A percentile compares a stretch with the other conserved stretches of the same genome.
These are phyloP conservation scores for Anoplius nigerrimus DNA, from an alignment of 2,888 invertebrate species.

Conservation along the genomic window DNA sequence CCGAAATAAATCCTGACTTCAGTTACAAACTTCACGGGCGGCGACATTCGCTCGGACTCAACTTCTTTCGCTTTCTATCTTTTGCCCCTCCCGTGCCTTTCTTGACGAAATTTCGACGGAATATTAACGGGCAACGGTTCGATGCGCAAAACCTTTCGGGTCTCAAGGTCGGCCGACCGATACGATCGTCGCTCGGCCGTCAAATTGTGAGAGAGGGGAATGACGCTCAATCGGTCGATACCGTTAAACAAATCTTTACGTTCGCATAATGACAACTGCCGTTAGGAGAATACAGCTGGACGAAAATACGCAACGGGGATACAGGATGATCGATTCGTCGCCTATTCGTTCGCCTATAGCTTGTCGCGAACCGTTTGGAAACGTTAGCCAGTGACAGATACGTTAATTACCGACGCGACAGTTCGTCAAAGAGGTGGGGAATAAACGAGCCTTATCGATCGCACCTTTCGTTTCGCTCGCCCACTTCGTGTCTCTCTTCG, in stretches of 20 bases:
- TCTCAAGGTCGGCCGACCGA: too few relatives aligned
- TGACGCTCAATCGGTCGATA: slow-evolving; percentile 43
- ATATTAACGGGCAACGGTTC: too few relatives aligned
- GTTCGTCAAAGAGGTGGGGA: slow-evolving; percentile 26
- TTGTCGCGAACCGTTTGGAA: not conserved
- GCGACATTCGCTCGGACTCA: not conserved
- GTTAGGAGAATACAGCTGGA: slow-evolving; percentile 44
- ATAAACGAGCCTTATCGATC: slow-evolving; percentile 48
- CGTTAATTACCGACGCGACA: slow-evolving; percentile 40
- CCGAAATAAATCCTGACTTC: not conserved
- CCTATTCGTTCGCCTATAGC: slow-evolving; percentile 15
- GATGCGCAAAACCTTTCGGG: too few relatives aligned
- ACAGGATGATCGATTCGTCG: too few relatives aligned
- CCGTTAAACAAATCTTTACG: slow-evolving; percentile 53
- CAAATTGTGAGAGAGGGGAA: slow-evolving; percentile 9
- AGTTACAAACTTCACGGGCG: not conserved
- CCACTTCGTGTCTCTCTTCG: slow-evolving; percentile 16
- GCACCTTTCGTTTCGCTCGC: not conserved
- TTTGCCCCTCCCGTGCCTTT: too few relatives aligned
- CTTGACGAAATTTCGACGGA: too few relatives aligned
- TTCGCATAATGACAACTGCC: slow-evolving; percentile 44
- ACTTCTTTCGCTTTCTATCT: too few relatives aligned
- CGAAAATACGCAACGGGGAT: too few relatives aligned
- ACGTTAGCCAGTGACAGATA: slow-evolving; percentile 16
- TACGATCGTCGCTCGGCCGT: too few relatives aligned